Conservation (phyloP, 2,113 vertebrate genomes). For the Nestor notabilis region DNA sequence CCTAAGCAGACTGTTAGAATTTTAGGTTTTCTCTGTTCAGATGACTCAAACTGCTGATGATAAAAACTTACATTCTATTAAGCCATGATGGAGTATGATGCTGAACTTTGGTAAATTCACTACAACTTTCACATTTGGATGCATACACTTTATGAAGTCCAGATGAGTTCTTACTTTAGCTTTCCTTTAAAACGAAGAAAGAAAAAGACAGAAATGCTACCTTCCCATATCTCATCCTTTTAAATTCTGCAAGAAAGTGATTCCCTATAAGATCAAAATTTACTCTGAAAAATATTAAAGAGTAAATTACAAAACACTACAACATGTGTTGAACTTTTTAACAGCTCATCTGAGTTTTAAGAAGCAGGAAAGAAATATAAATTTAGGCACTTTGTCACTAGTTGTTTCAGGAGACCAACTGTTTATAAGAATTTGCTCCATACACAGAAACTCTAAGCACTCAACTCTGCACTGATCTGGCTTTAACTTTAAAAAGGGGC, state of each 20-base stretch:
- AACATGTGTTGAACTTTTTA: fast-evolving
- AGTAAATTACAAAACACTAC: neutral
- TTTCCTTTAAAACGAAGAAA: neutral
- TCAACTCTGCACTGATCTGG: neutral
- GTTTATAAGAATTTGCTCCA: neutral
- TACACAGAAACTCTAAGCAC: neutral
- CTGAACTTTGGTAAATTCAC: neutral
- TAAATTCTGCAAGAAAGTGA: neutral
- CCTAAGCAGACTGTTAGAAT: neutral
- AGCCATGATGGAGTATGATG: neutral
- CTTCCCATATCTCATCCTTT: neutral
- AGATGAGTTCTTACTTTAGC: neutral
- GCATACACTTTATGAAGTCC: neutral
- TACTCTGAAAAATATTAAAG: neutral
- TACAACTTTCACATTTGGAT: neutral
- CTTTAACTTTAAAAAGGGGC: neutral
- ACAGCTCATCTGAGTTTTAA: neutral
- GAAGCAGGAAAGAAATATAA: neutral
- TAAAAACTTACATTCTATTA: neutral
- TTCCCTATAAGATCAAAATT: neutral
- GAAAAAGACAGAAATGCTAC: neutral
- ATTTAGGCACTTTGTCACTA: neutral
- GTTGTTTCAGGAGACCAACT: neutral
- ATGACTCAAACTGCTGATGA: neutral
- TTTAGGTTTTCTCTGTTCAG: neutral